These are phyloP conservation scores for Solenodon paradoxus DNA, from an alignment of 2,113 vertebrate species.

Conservation along the genomic window DNA sequence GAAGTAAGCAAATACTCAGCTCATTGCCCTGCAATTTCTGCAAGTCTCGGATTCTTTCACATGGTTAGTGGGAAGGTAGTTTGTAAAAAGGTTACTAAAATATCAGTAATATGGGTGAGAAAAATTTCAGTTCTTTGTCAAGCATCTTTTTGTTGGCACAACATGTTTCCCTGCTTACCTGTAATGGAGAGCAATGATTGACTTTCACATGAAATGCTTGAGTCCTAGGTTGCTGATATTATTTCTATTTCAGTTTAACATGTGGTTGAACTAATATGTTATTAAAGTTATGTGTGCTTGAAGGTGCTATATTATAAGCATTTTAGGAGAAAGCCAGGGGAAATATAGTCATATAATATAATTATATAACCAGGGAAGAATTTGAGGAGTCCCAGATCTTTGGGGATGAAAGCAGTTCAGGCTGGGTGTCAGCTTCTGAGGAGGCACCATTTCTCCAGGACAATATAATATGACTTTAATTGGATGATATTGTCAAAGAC, in stretches of 20 bases:
- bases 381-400: background rate
- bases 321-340: background rate
- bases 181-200: background rate
- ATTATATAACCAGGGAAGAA: background rate
- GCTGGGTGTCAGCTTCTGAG: background rate
- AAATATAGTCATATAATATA: background rate
- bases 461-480: background rate
- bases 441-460: background rate
- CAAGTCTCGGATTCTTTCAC: background rate
- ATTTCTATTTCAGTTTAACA: background rate
- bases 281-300: background rate
- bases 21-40: background rate
- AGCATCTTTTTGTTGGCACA: conserved; percentile 3
- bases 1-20: background rate
- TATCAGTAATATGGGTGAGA: background rate
- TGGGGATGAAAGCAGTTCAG: background rate
- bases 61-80: background rate
- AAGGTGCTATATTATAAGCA: background rate
- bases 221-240: background rate
- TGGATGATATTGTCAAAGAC: background rate
- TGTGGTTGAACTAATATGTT: background rate
- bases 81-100: background rate
- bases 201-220: background rate
- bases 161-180: background rate
- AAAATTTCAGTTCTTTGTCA: background rate